Evolutionary conservation across 2,888 invertebrate species (phyloP), one percentile per base, ranked within the genome.

Genomic region (Idaea aversata): DNA sequence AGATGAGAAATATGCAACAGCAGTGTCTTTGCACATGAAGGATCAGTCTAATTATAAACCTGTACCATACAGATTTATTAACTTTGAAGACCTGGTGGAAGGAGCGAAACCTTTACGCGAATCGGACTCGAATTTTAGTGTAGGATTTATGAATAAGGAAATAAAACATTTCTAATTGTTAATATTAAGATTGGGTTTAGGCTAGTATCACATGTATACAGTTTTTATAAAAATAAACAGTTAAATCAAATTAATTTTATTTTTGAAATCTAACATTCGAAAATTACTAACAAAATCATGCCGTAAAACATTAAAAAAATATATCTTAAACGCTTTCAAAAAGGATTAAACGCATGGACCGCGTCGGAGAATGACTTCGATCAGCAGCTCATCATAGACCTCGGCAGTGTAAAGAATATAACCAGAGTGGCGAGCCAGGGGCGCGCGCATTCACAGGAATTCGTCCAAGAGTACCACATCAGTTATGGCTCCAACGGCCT

Each of bases 331-430:
- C 13, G 10, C 76, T 77, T 72, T 66, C 75, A 70, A 87, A 81
- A 95, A 97, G 97, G 96, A 95, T 94, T 95, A 87, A 97, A 96
- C 94, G 97, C 98, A 83, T 98, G 98, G 98, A 97, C 97, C 74
- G 97, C 98, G 65, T 95, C 95, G 82, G 96, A 95, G 89, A 97
- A 96, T 84, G 98, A 99, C 94, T 98, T 98, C 90, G 96, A 96
- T 86, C 99, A 99, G 92, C 96, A 96, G 90, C 94, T 99, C 78
- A 96, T 97, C 73, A 94, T 99, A 84, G 98, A 99, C 93, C 94
- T 99, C 88, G 97, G 97, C 69, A 93, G 94, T 79, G 95, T 97
- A 75, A 97, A 96, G 95, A 98, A 98, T 88, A 94, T 99, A 76
- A 98, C 98, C 57, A 94, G 96, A 72, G 96, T 99, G 67, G 96